Evolutionary conservation across 1,140 invertebrate species (phyloP), one percentile per base, ranked within the genome.

Genomic region (Archegozetes longisetosus): DNA sequence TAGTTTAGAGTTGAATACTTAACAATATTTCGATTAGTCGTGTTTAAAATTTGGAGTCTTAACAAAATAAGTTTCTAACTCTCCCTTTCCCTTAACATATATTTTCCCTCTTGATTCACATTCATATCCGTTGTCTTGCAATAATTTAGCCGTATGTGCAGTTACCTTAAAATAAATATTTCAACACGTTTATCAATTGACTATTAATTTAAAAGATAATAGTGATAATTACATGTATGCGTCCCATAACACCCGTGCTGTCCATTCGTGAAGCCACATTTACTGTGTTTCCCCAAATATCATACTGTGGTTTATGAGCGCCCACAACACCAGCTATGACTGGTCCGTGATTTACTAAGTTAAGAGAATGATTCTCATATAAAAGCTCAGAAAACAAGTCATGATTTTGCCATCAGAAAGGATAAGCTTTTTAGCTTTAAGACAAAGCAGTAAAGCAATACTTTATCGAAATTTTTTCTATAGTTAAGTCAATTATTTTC

Each of bases 211-310:
- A 48, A 62, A 29, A 20, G 29, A 13, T 64, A 6, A 17, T 26
- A 28, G 3, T 28, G 12, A 54, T 13, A 61, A 26, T 24, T 27
- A 79, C 77, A 70, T 79, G 78, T 65, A 79, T 78, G 58, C 80
- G 77, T 25, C 88, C 86, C 78, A 91, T 86, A 64, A 85, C 77
- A 0, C 92, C 92, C 61, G 89, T 93, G 64, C 88, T 92, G 70
- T 96, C 92, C 92, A 97, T 97, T 27, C 93, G 75, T 9, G 88
- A 94, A 14, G 80, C 80, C 0, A 97, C 90, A 71, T 98, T 97
- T 0, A 97, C 93, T 0, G 92, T 92, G 72, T 97, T 96, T 2
- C 93, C 90, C 93, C 93, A 97, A 66, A 81, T 96, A 67, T 97
- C 94, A 73, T 96, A 97, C 68, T 96, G 91, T 0, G 93, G 94